These are phyloP conservation scores for Brassicogethes aeneus DNA, from an alignment of 2,888 invertebrate genomes.

Conservation along the genomic window DNA sequence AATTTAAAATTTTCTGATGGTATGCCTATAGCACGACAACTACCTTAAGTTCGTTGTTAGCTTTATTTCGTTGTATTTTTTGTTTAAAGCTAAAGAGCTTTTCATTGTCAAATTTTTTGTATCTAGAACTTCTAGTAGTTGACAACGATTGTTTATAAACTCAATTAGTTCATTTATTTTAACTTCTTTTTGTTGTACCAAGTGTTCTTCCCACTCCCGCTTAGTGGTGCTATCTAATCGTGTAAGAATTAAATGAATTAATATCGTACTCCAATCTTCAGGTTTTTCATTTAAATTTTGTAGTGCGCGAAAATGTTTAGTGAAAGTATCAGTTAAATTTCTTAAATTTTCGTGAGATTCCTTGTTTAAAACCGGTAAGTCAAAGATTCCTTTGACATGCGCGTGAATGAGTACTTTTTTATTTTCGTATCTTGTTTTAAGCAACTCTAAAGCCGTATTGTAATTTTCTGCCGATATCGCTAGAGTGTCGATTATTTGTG, in stretches of 20 bases:
- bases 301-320: slow-evolving; percentile 11
- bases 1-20: no score
- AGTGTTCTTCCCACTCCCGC: slow-evolving; percentile 17
- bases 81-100: not conserved
- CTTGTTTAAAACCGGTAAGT: slow-evolving; percentile 1
- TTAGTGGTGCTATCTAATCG: slow-evolving; percentile 16
- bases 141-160: slow-evolving; percentile 1
- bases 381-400: slow-evolving; percentile 12
- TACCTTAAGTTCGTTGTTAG: no score
- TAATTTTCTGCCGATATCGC: not conserved
- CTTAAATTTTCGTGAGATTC: slow-evolving; percentile 3
- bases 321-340: slow-evolving; percentile 5
- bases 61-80: not conserved
- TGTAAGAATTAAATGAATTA: slow-evolving; percentile 15
- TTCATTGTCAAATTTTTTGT: slow-evolving; percentile 1
- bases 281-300: slow-evolving; percentile 7
- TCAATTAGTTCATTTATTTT: no score
- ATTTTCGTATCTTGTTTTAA: not conserved
- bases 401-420: not conserved
- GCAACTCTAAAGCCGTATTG: not conserved
- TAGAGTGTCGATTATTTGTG: not conserved
- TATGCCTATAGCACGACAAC: no score
- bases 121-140: slow-evolving; percentile 3
- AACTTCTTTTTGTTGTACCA: no score
- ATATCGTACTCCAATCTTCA: slow-evolving; percentile 14